Evolutionary conservation across 2,113 vertebrate species (phyloP).

Genomic region (Ploceus nigricollis): DNA sequence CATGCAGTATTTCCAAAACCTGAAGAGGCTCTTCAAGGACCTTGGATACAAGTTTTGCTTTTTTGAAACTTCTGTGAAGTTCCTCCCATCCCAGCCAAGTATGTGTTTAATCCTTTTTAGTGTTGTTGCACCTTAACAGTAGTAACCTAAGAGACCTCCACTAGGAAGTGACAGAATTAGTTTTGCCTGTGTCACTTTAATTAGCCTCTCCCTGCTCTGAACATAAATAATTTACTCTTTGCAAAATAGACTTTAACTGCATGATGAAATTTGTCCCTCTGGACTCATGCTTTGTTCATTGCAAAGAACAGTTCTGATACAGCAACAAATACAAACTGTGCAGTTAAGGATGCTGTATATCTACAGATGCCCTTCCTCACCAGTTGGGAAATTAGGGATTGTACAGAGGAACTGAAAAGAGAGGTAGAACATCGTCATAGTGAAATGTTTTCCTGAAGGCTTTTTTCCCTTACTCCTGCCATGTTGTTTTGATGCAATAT

Average conservation of each 20-base stretch:
- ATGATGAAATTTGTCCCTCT: background rate
- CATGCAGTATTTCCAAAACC: background rate
- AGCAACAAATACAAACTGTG: background rate
- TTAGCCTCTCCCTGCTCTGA: background rate
- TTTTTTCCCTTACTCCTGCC: background rate
- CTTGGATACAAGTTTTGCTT: background rate
- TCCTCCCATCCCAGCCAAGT: background rate
- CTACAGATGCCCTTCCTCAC: background rate
- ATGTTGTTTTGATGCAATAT: background rate
- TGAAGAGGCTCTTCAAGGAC: background rate
- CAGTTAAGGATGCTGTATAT: background rate
- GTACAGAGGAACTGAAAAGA: background rate
- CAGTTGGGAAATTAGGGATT: background rate
- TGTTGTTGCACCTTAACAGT: background rate
- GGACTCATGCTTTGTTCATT: background rate
- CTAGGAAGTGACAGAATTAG: background rate
- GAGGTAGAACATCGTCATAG: background rate
- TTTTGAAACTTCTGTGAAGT: background rate
- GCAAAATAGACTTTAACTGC: background rate
- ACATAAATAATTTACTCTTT: constrained; percentile 14
- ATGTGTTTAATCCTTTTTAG: background rate
- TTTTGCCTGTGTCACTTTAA: background rate
- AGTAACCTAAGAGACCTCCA: background rate
- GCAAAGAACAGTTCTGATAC: background rate
- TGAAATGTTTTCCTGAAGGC: background rate